Evolutionary conservation across 2,888 invertebrate species (phyloP).

Genomic region (Leptinotarsa tumamoca): DNA sequence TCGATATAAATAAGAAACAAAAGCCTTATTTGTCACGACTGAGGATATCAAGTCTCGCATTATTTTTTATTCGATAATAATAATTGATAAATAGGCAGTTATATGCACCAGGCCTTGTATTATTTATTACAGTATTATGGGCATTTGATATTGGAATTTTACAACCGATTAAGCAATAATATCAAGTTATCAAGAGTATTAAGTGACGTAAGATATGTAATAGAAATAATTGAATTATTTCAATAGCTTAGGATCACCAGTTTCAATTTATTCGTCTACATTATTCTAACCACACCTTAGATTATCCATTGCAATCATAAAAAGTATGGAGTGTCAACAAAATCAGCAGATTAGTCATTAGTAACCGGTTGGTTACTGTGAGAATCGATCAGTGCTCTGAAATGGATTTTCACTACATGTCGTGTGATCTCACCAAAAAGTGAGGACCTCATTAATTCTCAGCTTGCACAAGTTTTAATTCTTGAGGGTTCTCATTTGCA

Average conservation of each 20-base stretch:
- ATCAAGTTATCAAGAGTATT: not conserved
- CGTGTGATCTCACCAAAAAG: too few relatives aligned
- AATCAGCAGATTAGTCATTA: not conserved
- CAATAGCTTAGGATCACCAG: not conserved
- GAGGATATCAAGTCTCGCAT: not conserved
- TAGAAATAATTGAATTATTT: not conserved
- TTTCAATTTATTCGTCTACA: too few relatives aligned
- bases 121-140: not conserved
- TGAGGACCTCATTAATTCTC: too few relatives aligned
- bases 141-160: slow-evolving; percentile 5
- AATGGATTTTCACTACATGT: too few relatives aligned
- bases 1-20: not conserved
- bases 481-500: too few relatives aligned
- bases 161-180: slow-evolving; percentile 3
- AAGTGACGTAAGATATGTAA: not conserved
- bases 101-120: slow-evolving; percentile 5
- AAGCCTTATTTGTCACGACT: slow-evolving; percentile 8
- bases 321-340: not conserved
- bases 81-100: slow-evolving; percentile 5
- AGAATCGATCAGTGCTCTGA: too few relatives aligned
- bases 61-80: not conserved
- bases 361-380: too few relatives aligned
- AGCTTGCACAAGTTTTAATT: too few relatives aligned
- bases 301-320: too few relatives aligned
- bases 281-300: too few relatives aligned